Conservation (phyloP, 1,140 invertebrate species). For the Diprion similis region DNA sequence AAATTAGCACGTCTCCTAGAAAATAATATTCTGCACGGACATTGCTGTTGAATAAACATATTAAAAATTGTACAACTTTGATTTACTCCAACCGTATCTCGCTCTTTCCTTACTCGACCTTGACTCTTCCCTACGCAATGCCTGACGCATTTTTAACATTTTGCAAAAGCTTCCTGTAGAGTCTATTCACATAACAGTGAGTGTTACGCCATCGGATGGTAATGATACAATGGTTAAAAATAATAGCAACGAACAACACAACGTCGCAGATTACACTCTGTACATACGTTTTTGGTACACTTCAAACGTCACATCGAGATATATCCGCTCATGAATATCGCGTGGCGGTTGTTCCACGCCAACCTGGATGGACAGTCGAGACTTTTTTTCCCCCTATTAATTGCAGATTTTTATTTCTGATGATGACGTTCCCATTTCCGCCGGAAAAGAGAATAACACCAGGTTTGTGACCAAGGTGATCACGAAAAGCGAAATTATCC, state of each 20-base stretch:
- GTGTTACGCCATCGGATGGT: background rate
- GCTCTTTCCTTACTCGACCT: no score
- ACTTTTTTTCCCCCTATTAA: background rate
- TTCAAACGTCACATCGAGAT: background rate
- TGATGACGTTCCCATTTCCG: constrained; percentile 34
- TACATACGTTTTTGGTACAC: background rate
- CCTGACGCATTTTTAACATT: no score
- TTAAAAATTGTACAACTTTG: no score
- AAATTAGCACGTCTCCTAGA: no score
- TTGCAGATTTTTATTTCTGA: background rate
- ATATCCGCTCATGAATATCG: background rate
- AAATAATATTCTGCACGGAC: no score
- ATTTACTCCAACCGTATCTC: no score
- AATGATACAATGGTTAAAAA: background rate
- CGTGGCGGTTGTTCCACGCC: no score
- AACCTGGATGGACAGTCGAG: background rate
- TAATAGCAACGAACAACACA: background rate
- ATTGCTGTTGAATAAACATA: no score
- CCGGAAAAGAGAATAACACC: constrained; percentile 40
- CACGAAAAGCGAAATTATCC: constrained; percentile 31
- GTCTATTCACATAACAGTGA: no score
- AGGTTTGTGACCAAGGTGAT: constrained; percentile 27
- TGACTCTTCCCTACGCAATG: no score
- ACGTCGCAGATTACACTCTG: background rate
- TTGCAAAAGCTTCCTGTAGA: no score